Base-by-base conservation (phyloP, 2,797 vertebrate genomes). In the Myotis myotis region DNA sequence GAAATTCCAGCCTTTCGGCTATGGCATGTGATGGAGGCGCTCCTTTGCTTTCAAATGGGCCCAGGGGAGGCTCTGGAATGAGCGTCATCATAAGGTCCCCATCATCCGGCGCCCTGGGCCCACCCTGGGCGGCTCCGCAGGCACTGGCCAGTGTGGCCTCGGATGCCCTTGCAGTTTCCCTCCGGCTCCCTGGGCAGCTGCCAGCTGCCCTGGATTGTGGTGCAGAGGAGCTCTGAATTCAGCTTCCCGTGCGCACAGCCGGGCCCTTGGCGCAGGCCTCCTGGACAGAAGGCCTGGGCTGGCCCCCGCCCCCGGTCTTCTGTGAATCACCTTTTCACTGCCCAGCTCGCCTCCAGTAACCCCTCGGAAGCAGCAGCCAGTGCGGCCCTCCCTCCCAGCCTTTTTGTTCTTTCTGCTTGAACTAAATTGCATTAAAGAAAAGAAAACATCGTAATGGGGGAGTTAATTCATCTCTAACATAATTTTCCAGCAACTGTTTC, bases 361-460 rank as follows among this genome's bases (percentile, higher is more conserved):
- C 47, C 20, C 75, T 62, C 71, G 44, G 28, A n/a, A 44, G 74
- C 47, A 93, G 41, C 51, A 57, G 10, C 62, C 84, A 60, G 60
- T 44, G 81, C 11, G 22, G 10, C 71, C 82, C 57, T 60, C 71
- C 47, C 47, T 1, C 19, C 72, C 76, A 64, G 74, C 47, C 89
- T 89, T 95, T 95, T 88, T 93, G 68, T 64, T 76, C 84, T 64
- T 85, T 88, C 70, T 47, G 82, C 85, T 82, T 25, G 33, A 92
- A 86, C 60, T 72, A 94, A 97, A 96, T 96, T 86, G 88, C 62
- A 89, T 97, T 97, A 97, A 96, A 96, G 96, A 91, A 96, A 97
- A 95, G 71, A 79, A 96, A 97, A 97, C 82, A 60, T 89, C 81
- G 83, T 96, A 89, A 95, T 82, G 86, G 90, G 85, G 81, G 92